Conservation (phyloP, 2,113 vertebrate genomes). For the Mormyrus lacerda region DNA sequence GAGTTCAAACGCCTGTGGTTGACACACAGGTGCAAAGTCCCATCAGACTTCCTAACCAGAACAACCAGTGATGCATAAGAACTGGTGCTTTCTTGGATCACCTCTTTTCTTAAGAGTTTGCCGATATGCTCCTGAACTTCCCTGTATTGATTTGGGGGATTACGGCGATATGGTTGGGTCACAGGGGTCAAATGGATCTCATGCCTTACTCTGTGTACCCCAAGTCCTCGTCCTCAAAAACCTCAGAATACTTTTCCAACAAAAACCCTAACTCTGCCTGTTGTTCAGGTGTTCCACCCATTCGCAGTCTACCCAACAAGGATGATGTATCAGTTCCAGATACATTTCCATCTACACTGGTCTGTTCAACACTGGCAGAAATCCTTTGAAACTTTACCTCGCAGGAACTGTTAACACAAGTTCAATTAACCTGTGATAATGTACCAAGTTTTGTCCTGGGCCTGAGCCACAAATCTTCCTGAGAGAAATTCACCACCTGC, state of each 20-base stretch:
- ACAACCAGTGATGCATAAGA: constrained; percentile 19
- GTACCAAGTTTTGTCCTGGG: no score
- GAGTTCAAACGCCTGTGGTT: not conserved
- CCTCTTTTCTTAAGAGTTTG: no score
- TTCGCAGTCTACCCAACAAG: no score
- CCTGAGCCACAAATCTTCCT: no score
- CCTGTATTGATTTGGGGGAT: constrained; percentile 1
- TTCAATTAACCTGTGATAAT: no score
- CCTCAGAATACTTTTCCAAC: not conserved
- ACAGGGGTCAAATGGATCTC: constrained; percentile 8
- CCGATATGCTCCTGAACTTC: constrained; percentile 9
- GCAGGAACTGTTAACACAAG: no score
- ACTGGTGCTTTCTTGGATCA: not conserved
- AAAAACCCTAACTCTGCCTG: not conserved
- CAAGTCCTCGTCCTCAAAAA: constrained; percentile 21
- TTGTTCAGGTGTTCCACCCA: not conserved
- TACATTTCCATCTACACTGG: no score
- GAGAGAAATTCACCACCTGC: no score
- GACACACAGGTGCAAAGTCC: not conserved
- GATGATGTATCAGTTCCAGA: no score
- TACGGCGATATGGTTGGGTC: not conserved
- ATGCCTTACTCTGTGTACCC: constrained; percentile 16
- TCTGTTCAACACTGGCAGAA: no score
- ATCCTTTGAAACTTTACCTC: no score
- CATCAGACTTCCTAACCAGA: not conserved